Conservation (phyloP, 2,113 vertebrate species). For the Mystacornis crossleyi region DNA sequence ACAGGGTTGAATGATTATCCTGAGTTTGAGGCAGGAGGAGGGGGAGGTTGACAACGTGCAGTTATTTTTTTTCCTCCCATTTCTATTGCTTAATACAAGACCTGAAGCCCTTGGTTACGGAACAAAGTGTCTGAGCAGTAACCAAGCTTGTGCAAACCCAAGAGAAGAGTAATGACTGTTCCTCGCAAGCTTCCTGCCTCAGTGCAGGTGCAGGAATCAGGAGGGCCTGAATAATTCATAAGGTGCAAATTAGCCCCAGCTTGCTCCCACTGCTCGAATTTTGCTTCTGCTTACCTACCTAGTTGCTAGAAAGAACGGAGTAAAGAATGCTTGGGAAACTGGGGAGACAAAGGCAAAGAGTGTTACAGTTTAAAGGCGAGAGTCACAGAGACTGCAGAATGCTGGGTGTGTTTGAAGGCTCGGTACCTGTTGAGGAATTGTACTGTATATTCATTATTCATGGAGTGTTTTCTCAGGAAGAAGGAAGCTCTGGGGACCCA, state of each 20-base stretch:
- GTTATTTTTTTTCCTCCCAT: not conserved
- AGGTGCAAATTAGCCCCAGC: conserved; percentile 71
- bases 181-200: conserved; percentile 70
- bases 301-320: conserved; percentile 30
- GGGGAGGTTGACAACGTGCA: not conserved
- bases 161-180: conserved; percentile 69
- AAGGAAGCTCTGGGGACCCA: not conserved
- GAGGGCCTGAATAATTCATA: conserved; percentile 77
- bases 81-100: conserved; percentile 37
- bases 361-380: conserved; percentile 4
- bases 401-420: conserved; percentile 23
- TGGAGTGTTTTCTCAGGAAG: conserved; percentile 9
- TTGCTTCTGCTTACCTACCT: conserved; percentile 72
- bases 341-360: not conserved
- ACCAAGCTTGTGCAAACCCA: conserved; percentile 54
- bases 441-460: conserved; percentile 36
- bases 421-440: not conserved
- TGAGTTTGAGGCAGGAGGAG: not conserved
- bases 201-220: conserved; percentile 80
- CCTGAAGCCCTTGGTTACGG: conserved; percentile 66
- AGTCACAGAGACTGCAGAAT: not conserved
- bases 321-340: conserved; percentile 32
- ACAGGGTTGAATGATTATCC: not conserved
- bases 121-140: conserved; percentile 69
- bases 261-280: conserved; percentile 47